These are phyloP conservation scores for Rhagoletis zephyria DNA, from an alignment of 1,140 invertebrate genomes.

Conservation along the genomic window DNA sequence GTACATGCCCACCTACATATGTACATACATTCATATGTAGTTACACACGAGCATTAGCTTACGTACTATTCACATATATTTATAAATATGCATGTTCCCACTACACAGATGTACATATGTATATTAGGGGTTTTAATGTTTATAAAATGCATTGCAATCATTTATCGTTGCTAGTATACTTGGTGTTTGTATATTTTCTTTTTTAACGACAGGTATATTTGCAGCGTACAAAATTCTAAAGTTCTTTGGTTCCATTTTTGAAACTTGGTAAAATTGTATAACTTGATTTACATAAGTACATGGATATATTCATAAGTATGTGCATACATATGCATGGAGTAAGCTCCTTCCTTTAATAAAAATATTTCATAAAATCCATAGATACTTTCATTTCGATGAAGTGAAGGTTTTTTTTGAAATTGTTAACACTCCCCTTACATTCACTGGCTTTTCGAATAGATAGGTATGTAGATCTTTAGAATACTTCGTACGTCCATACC, in stretches of 20 bases:
- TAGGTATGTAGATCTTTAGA: background rate
- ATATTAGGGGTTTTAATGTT: background rate
- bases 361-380: too few species aligned
- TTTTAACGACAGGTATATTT: background rate
- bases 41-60: background rate
- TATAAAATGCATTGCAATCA: constrained; percentile 17
- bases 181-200: background rate
- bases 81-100: background rate
- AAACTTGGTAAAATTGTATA: background rate
- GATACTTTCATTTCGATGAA: too few species aligned
- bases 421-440: too few species aligned
- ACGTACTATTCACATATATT: too few species aligned
- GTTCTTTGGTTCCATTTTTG: background rate
- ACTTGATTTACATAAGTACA: background rate
- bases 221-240: background rate
- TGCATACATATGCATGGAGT: background rate
- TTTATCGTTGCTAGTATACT: background rate
- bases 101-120: background rate
- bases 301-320: background rate
- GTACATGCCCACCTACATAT: background rate
- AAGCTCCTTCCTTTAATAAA: too few species aligned
- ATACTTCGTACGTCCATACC: background rate
- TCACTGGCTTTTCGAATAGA: too few species aligned
- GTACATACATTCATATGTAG: background rate
- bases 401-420: too few species aligned